A percentile compares a stretch with the other conserved stretches of the same genome.
These are phyloP conservation scores for Ageneiosus marmoratus DNA, from an alignment of 2,113 vertebrate genomes.

Conservation along the genomic window DNA sequence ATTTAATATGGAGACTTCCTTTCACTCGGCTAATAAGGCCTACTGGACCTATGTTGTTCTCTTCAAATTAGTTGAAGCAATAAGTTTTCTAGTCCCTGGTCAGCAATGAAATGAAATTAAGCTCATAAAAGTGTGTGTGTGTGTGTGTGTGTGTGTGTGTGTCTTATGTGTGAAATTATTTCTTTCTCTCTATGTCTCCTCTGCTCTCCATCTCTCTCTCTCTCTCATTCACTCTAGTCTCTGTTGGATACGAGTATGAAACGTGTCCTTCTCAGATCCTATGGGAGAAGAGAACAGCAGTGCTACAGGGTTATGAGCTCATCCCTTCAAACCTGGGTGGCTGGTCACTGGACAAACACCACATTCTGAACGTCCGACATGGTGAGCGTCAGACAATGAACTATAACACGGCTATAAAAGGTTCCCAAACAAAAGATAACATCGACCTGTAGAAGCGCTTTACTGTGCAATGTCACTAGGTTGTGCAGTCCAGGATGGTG, in stretches of 20 bases:
- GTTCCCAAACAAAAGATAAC: not conserved
- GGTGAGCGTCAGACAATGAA: constrained; percentile 66
- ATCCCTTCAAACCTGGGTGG: constrained; percentile 85
- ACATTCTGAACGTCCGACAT: constrained; percentile 82
- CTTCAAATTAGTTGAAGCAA: constrained; percentile 45
- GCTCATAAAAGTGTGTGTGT: constrained; percentile 31
- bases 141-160: too few relatives aligned
- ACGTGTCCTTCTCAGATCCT: constrained; percentile 83
- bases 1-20: constrained; percentile 44
- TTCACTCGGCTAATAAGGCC: constrained; percentile 43
- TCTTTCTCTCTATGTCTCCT: constrained; percentile 5
- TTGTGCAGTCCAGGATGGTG: not conserved
- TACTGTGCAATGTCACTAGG: not conserved
- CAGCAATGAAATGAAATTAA: constrained; percentile 51
- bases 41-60: constrained; percentile 32
- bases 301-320: constrained; percentile 88
- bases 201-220: not conserved
- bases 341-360: constrained; percentile 89
- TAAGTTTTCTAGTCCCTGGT: constrained; percentile 45
- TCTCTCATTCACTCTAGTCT: constrained; percentile 70
- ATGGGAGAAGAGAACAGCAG: constrained; percentile 86
- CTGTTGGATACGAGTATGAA: constrained; percentile 88
- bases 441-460: not conserved
- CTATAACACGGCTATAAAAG: not conserved
- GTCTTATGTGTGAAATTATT: constrained; percentile 28